Conservation (phyloP, 2,113 vertebrate genomes). For the Vulpes vulpes region DNA sequence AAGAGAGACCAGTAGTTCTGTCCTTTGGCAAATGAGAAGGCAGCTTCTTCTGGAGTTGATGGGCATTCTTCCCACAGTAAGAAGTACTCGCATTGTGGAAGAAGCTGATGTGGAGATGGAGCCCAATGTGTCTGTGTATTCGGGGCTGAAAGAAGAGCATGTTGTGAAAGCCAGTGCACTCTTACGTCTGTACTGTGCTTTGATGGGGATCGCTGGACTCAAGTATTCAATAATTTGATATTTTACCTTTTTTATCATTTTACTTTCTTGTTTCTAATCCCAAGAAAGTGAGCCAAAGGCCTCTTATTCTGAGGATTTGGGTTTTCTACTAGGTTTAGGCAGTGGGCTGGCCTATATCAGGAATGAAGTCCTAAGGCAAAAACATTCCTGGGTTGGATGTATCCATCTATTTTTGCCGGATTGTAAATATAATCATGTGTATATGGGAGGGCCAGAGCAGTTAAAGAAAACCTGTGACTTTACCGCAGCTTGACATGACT, state of each 20-base stretch:
- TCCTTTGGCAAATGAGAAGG: constrained; percentile 98
- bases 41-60: constrained; percentile 97
- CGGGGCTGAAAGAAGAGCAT: constrained; percentile 96
- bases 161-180: constrained; percentile 98
- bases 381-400: background rate
- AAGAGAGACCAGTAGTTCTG: constrained; percentile 94
- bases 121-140: constrained; percentile 91
- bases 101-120: constrained; percentile 89
- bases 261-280: constrained; percentile 65
- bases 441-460: background rate
- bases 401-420: constrained; percentile 37
- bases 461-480: constrained; percentile 19
- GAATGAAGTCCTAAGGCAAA: constrained; percentile 27
- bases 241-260: constrained; percentile 59
- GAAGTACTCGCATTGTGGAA: constrained; percentile 92
- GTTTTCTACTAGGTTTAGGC: constrained; percentile 1
- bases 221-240: constrained; percentile 88
- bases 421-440: constrained; percentile 33
- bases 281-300: constrained; percentile 44
- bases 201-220: constrained; percentile 99
- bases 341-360: background rate
- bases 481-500: background rate
- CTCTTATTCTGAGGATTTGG: constrained; percentile 41
- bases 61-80: constrained; percentile 96
- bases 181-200: constrained; percentile 96